Percentiles rank a stretch among this genome's conserved stretches.
Evolutionary conservation across 2,113 vertebrate genomes (phyloP).

Genomic region (Prolemur simus): DNA sequence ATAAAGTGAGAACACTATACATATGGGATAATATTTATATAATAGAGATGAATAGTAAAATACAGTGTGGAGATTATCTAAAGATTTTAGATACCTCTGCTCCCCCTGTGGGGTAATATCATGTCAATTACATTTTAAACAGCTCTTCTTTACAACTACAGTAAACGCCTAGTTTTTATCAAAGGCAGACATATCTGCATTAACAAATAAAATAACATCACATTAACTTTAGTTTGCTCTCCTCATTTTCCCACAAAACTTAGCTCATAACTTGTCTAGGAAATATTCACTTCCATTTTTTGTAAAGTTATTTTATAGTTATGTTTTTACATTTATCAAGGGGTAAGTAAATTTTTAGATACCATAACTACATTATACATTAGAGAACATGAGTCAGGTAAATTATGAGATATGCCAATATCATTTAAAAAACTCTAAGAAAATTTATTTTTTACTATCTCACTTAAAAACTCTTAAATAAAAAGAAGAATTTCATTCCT

Average conservation of each 20-base stretch:
- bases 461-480: neutral
- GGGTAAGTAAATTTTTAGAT: slow-evolving; percentile 49
- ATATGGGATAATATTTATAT: neutral
- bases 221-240: slow-evolving; percentile 21
- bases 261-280: slow-evolving; percentile 36
- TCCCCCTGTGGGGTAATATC: neutral
- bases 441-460: neutral
- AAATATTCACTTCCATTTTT: slow-evolving; percentile 21
- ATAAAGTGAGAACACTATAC: neutral
- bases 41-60: neutral
- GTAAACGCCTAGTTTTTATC: neutral
- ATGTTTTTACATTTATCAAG: slow-evolving; percentile 73
- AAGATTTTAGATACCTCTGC: neutral
- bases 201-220: slow-evolving; percentile 36
- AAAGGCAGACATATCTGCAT: neutral
- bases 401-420: slow-evolving; percentile 41
- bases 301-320: slow-evolving; percentile 35
- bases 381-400: slow-evolving; percentile 35
- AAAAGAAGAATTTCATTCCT: neutral
- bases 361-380: slow-evolving; percentile 30
- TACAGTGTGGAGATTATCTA: neutral
- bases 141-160: neutral
- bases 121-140: neutral
- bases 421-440: slow-evolving; percentile 29
- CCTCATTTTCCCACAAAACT: slow-evolving; percentile 49